Evolutionary conservation across 2,797 vertebrate species (phyloP).

Genomic region (Harpagifer antarcticus): DNA sequence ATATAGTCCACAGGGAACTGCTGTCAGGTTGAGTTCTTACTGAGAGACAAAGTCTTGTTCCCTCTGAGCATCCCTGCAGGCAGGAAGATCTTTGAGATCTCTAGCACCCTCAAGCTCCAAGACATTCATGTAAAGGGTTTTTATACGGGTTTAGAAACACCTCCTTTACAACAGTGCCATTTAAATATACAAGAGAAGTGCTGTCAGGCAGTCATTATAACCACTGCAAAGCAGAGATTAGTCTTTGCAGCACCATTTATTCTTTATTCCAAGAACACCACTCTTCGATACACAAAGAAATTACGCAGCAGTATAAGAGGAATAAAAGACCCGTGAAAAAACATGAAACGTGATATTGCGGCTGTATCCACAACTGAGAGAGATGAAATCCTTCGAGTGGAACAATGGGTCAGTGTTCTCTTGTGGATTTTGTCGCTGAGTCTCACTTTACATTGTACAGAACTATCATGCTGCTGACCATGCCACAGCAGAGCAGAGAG

Average conservation of each 20-base stretch:
- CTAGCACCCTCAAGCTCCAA: conserved; percentile 11
- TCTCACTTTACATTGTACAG: conserved; percentile 45
- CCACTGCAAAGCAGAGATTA: conserved; percentile 25
- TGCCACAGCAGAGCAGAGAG: background rate
- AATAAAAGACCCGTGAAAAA: conserved; percentile 7
- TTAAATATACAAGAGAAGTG: conserved; percentile 4
- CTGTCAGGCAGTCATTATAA: conserved; percentile 20
- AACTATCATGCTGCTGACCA: conserved; percentile 14
- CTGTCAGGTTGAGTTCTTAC: conserved; percentile 39
- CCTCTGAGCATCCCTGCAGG: conserved; percentile 17
- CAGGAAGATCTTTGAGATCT: conserved; percentile 21
- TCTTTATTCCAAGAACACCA: background rate
- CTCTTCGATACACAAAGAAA: conserved; percentile 8
- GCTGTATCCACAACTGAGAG: conserved; percentile 14
- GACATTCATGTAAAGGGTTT: background rate
- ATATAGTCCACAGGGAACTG: conserved; percentile 21
- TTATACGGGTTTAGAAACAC: conserved; percentile 30
- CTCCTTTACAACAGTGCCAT: conserved; percentile 12
- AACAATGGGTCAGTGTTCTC: conserved; percentile 38
- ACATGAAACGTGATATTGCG: conserved; percentile 23
- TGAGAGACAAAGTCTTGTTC: conserved; percentile 18
- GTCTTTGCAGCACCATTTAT: conserved; percentile 3
- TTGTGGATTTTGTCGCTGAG: conserved; percentile 19
- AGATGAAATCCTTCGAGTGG: conserved; percentile 17
- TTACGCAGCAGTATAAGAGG: conserved; percentile 2